Evolutionary conservation across 2,797 vertebrate genomes (phyloP).

Genomic region (Mormyrops boulengeri): DNA sequence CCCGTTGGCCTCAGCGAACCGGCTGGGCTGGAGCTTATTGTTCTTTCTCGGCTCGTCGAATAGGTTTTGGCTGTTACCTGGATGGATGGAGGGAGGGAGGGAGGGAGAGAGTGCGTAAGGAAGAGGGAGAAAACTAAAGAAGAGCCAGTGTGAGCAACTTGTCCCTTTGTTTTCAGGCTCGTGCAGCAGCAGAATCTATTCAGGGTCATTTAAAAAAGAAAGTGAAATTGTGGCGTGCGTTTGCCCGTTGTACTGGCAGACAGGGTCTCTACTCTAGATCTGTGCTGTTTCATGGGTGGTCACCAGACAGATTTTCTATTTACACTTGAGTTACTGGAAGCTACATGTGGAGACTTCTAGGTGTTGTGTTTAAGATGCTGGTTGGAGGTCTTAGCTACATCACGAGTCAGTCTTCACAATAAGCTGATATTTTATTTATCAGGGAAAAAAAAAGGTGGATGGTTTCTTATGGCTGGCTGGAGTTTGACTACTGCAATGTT

Average conservation of each 20-base stretch:
- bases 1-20: slow-evolving; percentile 5
- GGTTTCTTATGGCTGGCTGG: neutral
- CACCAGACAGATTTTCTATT: neutral
- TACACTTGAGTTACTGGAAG: neutral
- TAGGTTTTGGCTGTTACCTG: slow-evolving; percentile 23
- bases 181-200: neutral
- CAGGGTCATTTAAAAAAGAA: neutral
- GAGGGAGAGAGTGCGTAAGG: neutral
- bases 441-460: neutral
- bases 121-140: neutral
- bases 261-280: neutral
- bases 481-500: neutral
- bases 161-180: slow-evolving; percentile 4
- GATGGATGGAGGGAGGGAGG: neutral
- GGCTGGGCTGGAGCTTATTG: slow-evolving; percentile 14
- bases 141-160: slow-evolving; percentile 11
- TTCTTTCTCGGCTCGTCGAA: slow-evolving; percentile 17
- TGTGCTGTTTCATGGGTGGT: neutral
- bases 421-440: neutral
- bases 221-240: too few species aligned
- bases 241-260: neutral
- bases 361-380: neutral
- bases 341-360: neutral
- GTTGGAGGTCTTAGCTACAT: neutral
- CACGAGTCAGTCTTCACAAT: neutral